These are phyloP conservation scores for Musca vetustissima DNA, from an alignment of 1,140 invertebrate species.

Conservation along the genomic window DNA sequence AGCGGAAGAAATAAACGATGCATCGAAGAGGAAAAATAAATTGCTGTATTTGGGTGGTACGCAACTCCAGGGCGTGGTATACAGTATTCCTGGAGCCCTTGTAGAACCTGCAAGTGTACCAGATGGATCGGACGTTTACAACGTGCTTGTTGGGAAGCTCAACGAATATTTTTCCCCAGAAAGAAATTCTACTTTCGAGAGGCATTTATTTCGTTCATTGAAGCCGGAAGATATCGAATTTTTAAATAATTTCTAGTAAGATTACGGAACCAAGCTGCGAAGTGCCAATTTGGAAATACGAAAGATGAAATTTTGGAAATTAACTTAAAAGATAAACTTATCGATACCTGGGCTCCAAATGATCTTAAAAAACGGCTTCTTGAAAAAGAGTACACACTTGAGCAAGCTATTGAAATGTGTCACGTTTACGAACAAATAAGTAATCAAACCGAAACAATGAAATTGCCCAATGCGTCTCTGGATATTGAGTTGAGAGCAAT, in stretches of 20 bases:
- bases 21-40: no score
- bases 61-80: no score
- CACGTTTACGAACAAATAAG: conserved; percentile 11
- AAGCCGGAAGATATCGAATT: conserved; percentile 24
- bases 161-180: conserved; percentile 19
- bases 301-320: conserved; percentile 14
- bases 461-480: conserved; percentile 22
- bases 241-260: conserved; percentile 31
- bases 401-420: background rate
- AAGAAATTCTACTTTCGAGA: conserved; percentile 19
- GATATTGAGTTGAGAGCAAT: background rate
- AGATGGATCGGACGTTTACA: conserved; percentile 7
- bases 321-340: conserved; percentile 33
- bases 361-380: conserved; percentile 31
- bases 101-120: no score
- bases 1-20: no score
- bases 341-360: conserved; percentile 31
- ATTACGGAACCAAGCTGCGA: conserved; percentile 30
- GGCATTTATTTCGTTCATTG: conserved; percentile 8
- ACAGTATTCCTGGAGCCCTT: no score
- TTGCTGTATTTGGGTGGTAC: no score
- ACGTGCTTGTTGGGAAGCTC: background rate
- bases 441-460: conserved; percentile 13
- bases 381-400: background rate
- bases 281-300: conserved; percentile 31